Percentiles rank a stretch among this genome's conserved stretches.
phyloP scores from a whole-genome alignment of 2,888 invertebrate genomes.

The Carcina quercana region DNA sequence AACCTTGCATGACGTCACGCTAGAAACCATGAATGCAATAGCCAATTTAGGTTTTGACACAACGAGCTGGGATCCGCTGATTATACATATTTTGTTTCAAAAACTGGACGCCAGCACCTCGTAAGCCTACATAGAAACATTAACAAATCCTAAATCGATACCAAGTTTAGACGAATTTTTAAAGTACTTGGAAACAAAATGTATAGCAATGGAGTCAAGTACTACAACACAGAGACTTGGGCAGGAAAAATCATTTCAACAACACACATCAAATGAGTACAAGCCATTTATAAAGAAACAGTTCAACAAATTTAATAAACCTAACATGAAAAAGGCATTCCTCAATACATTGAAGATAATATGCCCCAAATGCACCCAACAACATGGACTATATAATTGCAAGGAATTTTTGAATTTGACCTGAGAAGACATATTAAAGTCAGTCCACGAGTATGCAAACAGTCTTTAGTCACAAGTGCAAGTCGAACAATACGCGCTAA shows the following conservation, averaged over 20 bases:
- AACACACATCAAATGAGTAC: not conserved
- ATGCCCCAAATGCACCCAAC: not conserved
- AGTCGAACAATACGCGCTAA: constrained; percentile 7
- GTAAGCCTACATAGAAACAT: constrained; percentile 10
- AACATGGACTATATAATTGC: constrained; percentile 2
- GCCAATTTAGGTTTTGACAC: constrained; percentile 13
- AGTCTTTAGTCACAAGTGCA: constrained; percentile 10
- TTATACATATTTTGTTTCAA: constrained; percentile 13
- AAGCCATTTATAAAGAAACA: not conserved
- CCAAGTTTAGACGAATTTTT: constrained; percentile 7
- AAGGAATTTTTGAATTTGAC: constrained; percentile 5
- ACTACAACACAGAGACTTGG: not conserved
- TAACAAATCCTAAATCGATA: constrained; percentile 6
- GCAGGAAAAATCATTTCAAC: not conserved
- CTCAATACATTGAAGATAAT: not conserved
- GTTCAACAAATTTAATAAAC: not conserved
- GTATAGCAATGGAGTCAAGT: constrained; percentile 8
- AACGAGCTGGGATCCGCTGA: constrained; percentile 14
- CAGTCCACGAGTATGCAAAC: constrained; percentile 4
- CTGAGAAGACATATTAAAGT: not conserved
- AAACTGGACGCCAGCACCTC: constrained; percentile 15
- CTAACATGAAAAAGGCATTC: not conserved
- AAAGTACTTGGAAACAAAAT: constrained; percentile 11
- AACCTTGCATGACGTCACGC: constrained; percentile 6
- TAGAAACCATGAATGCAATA: constrained; percentile 11